A percentile compares a stretch with the other conserved stretches of the same genome.
Conservation (phyloP, 2,113 vertebrate genomes). For the Ancistrus triradiatus region DNA sequence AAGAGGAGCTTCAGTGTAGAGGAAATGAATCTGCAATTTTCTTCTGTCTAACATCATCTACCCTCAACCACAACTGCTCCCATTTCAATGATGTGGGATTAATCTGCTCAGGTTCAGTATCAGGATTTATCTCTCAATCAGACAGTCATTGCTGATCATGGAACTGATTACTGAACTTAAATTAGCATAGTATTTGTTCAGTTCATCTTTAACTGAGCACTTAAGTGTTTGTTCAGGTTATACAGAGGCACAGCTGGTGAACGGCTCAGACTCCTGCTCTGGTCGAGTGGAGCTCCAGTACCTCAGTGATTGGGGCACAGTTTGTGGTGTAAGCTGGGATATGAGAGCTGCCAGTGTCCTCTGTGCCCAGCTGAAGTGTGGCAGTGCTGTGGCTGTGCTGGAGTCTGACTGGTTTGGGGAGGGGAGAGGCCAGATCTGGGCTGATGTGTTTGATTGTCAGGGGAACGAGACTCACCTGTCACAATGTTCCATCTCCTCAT, state of each 20-base stretch:
- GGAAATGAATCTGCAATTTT: slow-evolving; percentile 4
- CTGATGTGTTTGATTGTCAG: slow-evolving; percentile 45
- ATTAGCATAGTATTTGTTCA: neutral
- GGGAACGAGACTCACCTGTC: slow-evolving; percentile 38
- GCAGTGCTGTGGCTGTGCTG: slow-evolving; percentile 31
- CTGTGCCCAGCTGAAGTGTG: slow-evolving; percentile 47
- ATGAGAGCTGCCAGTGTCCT: slow-evolving; percentile 39
- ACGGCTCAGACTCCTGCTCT: slow-evolving; percentile 11
- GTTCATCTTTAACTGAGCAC: neutral
- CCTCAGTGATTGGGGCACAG: neutral
- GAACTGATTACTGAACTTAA: no score
- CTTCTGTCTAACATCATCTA: slow-evolving; percentile 2
- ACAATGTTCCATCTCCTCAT: slow-evolving; percentile 35
- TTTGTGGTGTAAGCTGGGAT: slow-evolving; percentile 43
- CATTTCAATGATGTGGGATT: neutral
- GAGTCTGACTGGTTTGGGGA: slow-evolving; percentile 40
- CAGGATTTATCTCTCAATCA: no score
- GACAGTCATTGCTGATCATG: no score
- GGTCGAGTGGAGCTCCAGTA: slow-evolving; percentile 31
- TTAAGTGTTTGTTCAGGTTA: slow-evolving; percentile 4
- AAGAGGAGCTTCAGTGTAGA: slow-evolving; percentile 34
- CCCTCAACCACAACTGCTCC: neutral
- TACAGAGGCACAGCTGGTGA: neutral
- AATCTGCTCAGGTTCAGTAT: neutral
- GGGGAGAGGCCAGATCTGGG: slow-evolving; percentile 31